A percentile compares a stretch with the other conserved stretches of the same genome.
These are phyloP conservation scores for Psilanteris sp. DNA, from an alignment of 1,140 invertebrate genomes.

Conservation along the genomic window DNA sequence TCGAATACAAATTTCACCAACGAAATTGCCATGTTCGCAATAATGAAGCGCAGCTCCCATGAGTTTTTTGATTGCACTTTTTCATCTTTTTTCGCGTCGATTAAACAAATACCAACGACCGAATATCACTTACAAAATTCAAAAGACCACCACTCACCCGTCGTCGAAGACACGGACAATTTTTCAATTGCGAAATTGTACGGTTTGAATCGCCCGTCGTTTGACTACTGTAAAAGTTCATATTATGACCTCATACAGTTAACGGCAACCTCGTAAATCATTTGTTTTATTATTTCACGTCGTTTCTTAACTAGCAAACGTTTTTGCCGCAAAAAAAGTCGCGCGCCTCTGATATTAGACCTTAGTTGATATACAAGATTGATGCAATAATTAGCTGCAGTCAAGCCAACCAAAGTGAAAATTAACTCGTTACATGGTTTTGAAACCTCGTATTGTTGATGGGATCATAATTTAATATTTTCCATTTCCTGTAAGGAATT, in stretches of 20 bases:
- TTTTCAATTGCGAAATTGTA: conserved; percentile 17
- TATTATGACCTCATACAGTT: conserved; percentile 42
- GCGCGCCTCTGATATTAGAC: background rate
- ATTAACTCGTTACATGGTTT: too few relatives aligned
- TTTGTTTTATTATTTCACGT: conserved; percentile 34
- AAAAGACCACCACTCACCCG: background rate
- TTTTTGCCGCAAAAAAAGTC: background rate
- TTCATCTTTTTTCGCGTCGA: background rate
- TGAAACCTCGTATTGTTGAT: too few relatives aligned
- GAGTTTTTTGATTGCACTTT: background rate
- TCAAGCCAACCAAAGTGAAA: conserved; percentile 31
- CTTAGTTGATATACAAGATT: conserved; percentile 7
- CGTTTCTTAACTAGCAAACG: background rate
- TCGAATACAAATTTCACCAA: conserved; percentile 37
- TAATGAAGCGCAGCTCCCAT: conserved; percentile 5
- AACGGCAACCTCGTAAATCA: conserved; percentile 29
- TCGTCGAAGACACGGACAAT: conserved; percentile 5
- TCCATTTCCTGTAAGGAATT: too few relatives aligned
- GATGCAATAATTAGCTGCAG: conserved; percentile 29
- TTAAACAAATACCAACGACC: conserved; percentile 18
- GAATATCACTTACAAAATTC: conserved; percentile 16
- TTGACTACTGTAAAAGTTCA: conserved; percentile 35
- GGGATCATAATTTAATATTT: too few relatives aligned
- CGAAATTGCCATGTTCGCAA: conserved; percentile 33
- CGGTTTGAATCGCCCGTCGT: conserved; percentile 20